A percentile compares a stretch with the other conserved stretches of the same genome.
Evolutionary conservation across 2,113 vertebrate genomes (phyloP).

Genomic region (Semicossyphus pulcher): DNA sequence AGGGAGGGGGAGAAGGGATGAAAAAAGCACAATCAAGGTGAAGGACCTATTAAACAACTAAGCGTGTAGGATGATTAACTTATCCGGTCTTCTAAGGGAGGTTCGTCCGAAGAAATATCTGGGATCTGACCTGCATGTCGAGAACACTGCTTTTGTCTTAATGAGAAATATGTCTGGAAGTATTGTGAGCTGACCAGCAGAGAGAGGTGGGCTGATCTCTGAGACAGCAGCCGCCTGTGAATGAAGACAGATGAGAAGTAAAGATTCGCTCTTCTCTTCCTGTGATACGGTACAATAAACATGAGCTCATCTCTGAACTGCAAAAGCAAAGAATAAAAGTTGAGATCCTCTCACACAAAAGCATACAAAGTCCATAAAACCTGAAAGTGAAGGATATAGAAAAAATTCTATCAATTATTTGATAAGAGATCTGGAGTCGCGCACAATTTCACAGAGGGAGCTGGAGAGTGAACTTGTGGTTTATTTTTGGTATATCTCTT

Average conservation of each 20-base stretch:
- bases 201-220: conserved; percentile 40
- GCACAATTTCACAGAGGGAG: conserved; percentile 55
- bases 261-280: conserved; percentile 30
- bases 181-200: conserved; percentile 37
- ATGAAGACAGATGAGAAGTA: conserved; percentile 60
- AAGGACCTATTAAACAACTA: conserved; percentile 14
- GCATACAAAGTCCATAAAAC: conserved; percentile 46
- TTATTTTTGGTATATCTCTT: conserved; percentile 57
- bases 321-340: conserved; percentile 29
- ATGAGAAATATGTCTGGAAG: conserved; percentile 48
- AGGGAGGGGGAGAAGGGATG: not conserved
- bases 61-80: conserved; percentile 32
- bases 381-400: conserved; percentile 13
- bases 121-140: conserved; percentile 45
- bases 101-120: conserved; percentile 30
- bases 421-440: conserved; percentile 60
- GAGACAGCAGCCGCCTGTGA: conserved; percentile 28
- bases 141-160: conserved; percentile 24
- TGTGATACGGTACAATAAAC: conserved; percentile 42
- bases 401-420: conserved; percentile 69
- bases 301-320: conserved; percentile 31
- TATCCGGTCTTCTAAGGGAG: conserved; percentile 34
- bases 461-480: conserved; percentile 57
- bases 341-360: conserved; percentile 18
- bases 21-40: conserved; percentile 14